Base-by-base conservation (phyloP, 2,888 invertebrate species). In the Silvanus unidentatus region DNA sequence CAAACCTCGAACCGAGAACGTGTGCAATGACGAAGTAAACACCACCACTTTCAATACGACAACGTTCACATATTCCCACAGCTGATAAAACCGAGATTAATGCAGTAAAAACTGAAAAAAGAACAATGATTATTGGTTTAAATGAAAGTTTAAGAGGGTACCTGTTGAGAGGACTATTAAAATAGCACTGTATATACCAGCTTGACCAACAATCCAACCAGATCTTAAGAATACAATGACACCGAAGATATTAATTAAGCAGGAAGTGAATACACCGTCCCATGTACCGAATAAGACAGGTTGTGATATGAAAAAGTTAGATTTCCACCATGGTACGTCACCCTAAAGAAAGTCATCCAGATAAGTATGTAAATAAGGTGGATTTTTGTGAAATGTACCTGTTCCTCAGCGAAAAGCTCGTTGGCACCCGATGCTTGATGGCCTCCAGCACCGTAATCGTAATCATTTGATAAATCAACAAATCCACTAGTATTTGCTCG, bases 261-360 rank as follows among this genome's bases (percentile, higher is more conserved):
- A 96, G 41, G 96, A 94, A 43, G 96, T 95, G 69, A 96, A 98
- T 5, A 98, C 97, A 52, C 97, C 97, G 73, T 97, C 97, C 92
- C 93, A 97, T 1, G 95, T 94, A 10, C 97, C 96, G 75, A 98
- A 97, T 41, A 96, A 75, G 42, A 96, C 89, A 28, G 94, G 95
- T 71, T 96, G 92, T 27, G 93, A 92, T 72, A 97, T 86, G 68
- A 97, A 94, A 73, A 97, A 95, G 68, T 95, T 94, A 22, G 93
- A 87, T 73, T 93, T 90, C 94, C 94, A 96, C 95, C 95, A 96
- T 40, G 91, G 90, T 54, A 84, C 82, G 62, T 85, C 82, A 54
- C 83, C 86, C 86, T 86, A 68, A 47, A 75, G 65, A n/a, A n/a
- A n/a, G n/a, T n/a, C n/a, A n/a, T n/a, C n/a, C n/a, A n/a, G n/a